A percentile compares a stretch with the other conserved stretches of the same genome.
Evolutionary conservation across 2,113 vertebrate species (phyloP).

Genomic region (Aspiorhynchus laticeps): DNA sequence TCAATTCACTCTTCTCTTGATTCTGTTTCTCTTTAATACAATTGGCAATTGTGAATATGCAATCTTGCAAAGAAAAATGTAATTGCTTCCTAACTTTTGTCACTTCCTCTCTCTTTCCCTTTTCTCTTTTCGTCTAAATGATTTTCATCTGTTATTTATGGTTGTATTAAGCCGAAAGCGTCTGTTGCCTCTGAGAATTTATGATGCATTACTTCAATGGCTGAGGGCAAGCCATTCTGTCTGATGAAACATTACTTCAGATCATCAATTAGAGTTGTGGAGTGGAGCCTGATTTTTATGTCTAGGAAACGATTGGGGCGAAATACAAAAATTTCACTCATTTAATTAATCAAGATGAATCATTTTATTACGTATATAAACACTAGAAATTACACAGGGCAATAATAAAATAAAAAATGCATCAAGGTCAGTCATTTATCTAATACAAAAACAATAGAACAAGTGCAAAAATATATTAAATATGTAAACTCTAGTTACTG

Average conservation of each 20-base stretch:
- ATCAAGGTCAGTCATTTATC: background rate
- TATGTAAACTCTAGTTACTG: background rate
- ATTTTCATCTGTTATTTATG: conserved; percentile 63
- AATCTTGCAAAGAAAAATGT: conserved; percentile 58
- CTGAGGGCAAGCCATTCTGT: conserved; percentile 42
- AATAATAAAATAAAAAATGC: background rate
- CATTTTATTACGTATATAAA: background rate
- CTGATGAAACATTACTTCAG: conserved; percentile 48
- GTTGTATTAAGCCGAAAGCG: conserved; percentile 56
- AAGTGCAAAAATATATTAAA: background rate
- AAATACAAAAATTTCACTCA: background rate
- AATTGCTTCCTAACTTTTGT: conserved; percentile 38
- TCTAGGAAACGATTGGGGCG: background rate
- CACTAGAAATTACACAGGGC: background rate
- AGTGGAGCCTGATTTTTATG: conserved; percentile 17
- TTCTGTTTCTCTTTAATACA: conserved; percentile 46
- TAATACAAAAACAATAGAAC: background rate
- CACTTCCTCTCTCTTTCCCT: background rate
- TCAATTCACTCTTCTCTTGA: conserved; percentile 41
- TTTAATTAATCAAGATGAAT: background rate
- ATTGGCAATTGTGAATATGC: conserved; percentile 51
- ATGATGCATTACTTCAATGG: conserved; percentile 57
- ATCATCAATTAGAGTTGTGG: conserved; percentile 57
- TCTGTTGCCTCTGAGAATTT: conserved; percentile 54
- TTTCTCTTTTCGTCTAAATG: conserved; percentile 46